These are phyloP conservation scores for Ochotona princeps DNA, from an alignment of 2,113 vertebrate species.

Conservation along the genomic window DNA sequence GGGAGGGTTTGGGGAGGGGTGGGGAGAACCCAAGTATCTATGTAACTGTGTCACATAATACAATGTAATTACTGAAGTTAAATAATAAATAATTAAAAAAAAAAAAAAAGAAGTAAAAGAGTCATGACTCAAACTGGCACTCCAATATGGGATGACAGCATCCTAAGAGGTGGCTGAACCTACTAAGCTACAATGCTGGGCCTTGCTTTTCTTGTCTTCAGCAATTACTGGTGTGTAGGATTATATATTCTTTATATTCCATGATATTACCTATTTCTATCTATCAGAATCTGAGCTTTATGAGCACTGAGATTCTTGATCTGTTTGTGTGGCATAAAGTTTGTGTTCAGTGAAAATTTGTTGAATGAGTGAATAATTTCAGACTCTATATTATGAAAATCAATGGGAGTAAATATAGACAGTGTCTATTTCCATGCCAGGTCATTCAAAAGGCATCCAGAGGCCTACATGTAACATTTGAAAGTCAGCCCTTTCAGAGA, in stretches of 20 bases:
- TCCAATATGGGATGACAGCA: too few species aligned
- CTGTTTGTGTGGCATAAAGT: background rate
- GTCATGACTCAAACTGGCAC: too few species aligned
- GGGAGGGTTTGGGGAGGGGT: too few species aligned
- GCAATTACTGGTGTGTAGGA: too few species aligned
- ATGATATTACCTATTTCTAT: background rate
- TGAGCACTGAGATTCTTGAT: background rate
- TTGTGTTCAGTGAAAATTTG: background rate
- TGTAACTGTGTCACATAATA: too few species aligned
- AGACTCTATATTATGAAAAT: slow-evolving; percentile 40
- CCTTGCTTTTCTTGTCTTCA: background rate
- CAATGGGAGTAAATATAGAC: background rate
- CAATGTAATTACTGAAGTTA: too few species aligned
- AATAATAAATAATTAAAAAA: too few species aligned
- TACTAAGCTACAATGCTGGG: too few species aligned
- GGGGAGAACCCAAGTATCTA: too few species aligned
- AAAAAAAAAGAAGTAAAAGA: too few species aligned
- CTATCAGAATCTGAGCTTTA: background rate
- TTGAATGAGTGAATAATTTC: background rate
- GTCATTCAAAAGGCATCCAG: background rate
- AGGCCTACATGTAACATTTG: background rate
- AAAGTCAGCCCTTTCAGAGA: background rate
- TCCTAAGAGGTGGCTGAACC: too few species aligned
- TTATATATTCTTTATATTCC: background rate
- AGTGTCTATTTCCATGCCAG: background rate